phyloP scores from a whole-genome alignment of 2,888 invertebrate species.

The Orthosia incerta region DNA sequence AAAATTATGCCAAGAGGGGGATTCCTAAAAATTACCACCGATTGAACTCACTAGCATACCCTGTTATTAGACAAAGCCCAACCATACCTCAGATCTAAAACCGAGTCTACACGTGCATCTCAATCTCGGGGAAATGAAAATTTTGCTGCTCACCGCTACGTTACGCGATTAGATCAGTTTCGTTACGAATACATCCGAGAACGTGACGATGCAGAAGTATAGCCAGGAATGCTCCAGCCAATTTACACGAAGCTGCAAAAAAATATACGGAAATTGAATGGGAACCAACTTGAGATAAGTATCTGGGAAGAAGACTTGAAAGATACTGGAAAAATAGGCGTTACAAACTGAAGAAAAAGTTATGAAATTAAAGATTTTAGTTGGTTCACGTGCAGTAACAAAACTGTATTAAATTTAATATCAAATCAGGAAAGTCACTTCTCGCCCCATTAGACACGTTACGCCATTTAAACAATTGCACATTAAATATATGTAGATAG shows the following conservation, averaged over 20 bases:
- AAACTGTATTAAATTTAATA: background rate
- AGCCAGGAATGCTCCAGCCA: slow-evolving; percentile 8
- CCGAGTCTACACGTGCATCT: background rate
- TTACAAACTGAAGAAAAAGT: background rate
- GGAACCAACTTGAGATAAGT: slow-evolving; percentile 20
- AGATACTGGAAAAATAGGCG: background rate
- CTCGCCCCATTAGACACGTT: background rate
- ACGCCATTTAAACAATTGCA: background rate
- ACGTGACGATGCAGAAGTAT: slow-evolving; percentile 33
- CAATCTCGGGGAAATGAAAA: slow-evolving; percentile 35
- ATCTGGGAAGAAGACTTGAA: background rate
- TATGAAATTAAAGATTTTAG: background rate
- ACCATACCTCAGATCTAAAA: background rate
- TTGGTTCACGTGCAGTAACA: background rate
- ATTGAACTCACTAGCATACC: background rate
- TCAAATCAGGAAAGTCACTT: background rate
- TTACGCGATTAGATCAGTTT: slow-evolving; percentile 36
- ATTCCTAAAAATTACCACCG: too few relatives aligned
- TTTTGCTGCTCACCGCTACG: slow-evolving; percentile 6
- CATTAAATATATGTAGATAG: background rate
- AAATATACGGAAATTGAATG: slow-evolving; percentile 45
- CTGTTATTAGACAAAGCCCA: slow-evolving; percentile 4
- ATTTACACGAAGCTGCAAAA: slow-evolving; percentile 22
- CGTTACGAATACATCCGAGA: slow-evolving; percentile 12
- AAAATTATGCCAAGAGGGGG: too few relatives aligned